Percentiles rank a stretch among this genome's conserved stretches.
Conservation (phyloP, 2,113 vertebrate genomes). For the Caracal caracal region DNA sequence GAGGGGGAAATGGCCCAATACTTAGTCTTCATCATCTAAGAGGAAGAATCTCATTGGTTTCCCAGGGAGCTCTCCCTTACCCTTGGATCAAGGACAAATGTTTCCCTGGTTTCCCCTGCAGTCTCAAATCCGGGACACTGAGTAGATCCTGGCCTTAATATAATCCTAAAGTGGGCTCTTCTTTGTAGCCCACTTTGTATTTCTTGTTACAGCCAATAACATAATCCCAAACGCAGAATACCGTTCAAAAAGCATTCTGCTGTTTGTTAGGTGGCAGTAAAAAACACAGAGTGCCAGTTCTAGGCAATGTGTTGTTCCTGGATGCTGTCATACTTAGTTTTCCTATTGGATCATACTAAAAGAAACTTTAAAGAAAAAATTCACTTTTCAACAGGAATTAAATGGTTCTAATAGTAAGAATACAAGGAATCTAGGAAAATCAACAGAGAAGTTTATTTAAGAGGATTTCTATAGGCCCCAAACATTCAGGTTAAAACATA, state of each 20-base stretch:
- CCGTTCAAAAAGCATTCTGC: not conserved
- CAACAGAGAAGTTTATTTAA: not conserved
- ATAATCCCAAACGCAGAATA: not conserved
- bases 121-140: not conserved
- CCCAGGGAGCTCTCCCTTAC: not conserved
- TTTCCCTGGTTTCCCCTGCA: not conserved
- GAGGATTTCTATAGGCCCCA: not conserved
- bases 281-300: not conserved
- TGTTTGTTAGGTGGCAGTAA: not conserved
- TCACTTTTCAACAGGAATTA: not conserved
- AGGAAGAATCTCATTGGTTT: not conserved
- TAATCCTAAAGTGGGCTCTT: not conserved
- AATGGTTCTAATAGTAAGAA: not conserved
- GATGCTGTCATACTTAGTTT: not conserved
- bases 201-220: not conserved
- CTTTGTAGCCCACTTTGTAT: not conserved
- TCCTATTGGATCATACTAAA: not conserved
- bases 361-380: not conserved
- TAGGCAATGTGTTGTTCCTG: not conserved
- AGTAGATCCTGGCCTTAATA: not conserved
- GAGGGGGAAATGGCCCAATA: not conserved
- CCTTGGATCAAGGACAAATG: not conserved
- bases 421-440: not conserved
- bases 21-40: not conserved
- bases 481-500: not conserved